A percentile compares a stretch with the other conserved stretches of the same genome.
Conservation (phyloP, 1,140 invertebrate species). For the Eufriesea mexicana region DNA sequence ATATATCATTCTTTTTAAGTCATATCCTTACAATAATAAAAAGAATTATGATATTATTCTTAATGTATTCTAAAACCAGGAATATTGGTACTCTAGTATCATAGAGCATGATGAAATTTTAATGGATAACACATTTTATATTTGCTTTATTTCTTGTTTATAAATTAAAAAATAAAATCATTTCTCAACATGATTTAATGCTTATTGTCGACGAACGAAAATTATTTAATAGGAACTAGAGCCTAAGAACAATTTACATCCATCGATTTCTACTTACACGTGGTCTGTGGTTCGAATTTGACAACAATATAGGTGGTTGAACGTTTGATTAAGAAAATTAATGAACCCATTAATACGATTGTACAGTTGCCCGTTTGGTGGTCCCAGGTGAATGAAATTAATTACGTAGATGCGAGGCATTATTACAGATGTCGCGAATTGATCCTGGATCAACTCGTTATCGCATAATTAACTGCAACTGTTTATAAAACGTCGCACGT, state of each 20-base stretch:
- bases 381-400: slow-evolving; percentile 18
- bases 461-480: neutral
- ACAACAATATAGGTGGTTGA: slow-evolving; percentile 2
- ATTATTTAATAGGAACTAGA: neutral
- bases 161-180: no score
- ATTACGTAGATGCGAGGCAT: slow-evolving; percentile 5
- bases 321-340: slow-evolving; percentile 27
- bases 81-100: no score
- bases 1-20: no score
- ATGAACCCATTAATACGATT: slow-evolving; percentile 31
- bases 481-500: neutral
- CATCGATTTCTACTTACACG: slow-evolving; percentile 9
- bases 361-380: neutral
- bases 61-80: no score
- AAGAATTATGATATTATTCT: no score
- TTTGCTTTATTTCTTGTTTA: no score
- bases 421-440: slow-evolving; percentile 4
- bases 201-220: neutral
- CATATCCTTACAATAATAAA: no score
- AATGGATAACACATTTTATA: no score
- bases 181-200: neutral
- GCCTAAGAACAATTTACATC: neutral
- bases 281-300: neutral
- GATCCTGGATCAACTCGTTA: neutral
- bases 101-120: no score